phyloP scores from a whole-genome alignment of 1,140 invertebrate genomes.

The Reticulitermes speratus region DNA sequence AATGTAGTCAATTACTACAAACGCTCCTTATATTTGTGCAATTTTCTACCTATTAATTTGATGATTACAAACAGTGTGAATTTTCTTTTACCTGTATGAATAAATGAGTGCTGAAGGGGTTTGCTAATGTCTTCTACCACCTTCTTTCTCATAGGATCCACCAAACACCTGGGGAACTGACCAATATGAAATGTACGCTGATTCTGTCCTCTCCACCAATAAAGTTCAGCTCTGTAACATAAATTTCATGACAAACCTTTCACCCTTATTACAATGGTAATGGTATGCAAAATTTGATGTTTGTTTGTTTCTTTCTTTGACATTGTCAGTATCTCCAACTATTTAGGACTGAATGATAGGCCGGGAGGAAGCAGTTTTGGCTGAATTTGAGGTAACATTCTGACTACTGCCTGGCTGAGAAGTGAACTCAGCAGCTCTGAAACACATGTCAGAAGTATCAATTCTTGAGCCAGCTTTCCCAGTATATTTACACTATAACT shows the following conservation, averaged over 20 bases:
- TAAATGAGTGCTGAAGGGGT: constrained; percentile 80
- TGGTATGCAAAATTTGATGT: too few relatives aligned
- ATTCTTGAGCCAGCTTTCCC: too few relatives aligned
- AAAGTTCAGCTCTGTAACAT: constrained; percentile 65
- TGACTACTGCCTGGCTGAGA: too few relatives aligned
- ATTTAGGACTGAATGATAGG: too few relatives aligned
- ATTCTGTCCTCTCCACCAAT: constrained; percentile 97
- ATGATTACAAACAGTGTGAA: not conserved
- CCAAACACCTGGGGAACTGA: constrained; percentile 63
- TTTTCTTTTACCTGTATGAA: constrained; percentile 66
- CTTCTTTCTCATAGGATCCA: constrained; percentile 66
- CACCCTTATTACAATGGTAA: too few relatives aligned
- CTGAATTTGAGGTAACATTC: too few relatives aligned
- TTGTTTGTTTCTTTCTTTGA: too few relatives aligned
- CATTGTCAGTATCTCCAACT: too few relatives aligned
- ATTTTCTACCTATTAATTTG: not conserved
- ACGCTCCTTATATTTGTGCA: not conserved
- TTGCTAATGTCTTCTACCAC: constrained; percentile 69
- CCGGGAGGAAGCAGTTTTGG: too few relatives aligned
- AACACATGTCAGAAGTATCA: too few relatives aligned
- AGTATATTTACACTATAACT: too few relatives aligned
- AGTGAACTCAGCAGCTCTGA: too few relatives aligned
- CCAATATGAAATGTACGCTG: constrained; percentile 86
- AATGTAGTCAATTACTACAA: not conserved
- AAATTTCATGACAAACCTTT: constrained; percentile 35